Evolutionary conservation across 2,797 vertebrate species (phyloP).

Genomic region (Alcedo quadribrachys): DNA sequence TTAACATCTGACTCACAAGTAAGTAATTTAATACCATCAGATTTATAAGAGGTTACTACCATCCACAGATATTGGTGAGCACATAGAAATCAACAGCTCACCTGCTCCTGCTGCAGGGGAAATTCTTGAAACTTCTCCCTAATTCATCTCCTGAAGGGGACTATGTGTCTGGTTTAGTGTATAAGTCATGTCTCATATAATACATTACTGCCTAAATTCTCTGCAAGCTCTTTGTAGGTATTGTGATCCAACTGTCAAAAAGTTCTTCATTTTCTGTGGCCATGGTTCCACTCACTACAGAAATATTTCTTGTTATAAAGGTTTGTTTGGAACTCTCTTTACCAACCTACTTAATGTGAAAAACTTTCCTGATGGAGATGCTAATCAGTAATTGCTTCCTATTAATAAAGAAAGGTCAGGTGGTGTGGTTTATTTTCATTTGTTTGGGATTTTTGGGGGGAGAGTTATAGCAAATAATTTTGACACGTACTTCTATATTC

Average conservation of each 20-base stretch:
- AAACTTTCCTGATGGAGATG: background rate
- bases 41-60: background rate
- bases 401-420: background rate
- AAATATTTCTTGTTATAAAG: constrained; percentile 13
- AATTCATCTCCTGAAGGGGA: background rate
- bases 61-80: background rate
- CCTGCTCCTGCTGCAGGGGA: background rate
- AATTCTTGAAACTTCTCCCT: background rate
- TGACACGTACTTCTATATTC: background rate
- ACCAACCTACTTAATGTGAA: background rate
- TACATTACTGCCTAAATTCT: background rate
- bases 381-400: constrained; percentile 9
- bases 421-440: background rate
- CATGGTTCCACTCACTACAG: background rate
- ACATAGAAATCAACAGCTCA: background rate
- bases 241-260: background rate
- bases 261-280: background rate
- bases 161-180: background rate
- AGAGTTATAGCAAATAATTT: background rate
- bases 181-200: background rate
- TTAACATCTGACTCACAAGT: background rate
- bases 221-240: background rate
- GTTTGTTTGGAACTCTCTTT: constrained; percentile 3
- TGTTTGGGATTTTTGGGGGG: no score
- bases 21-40: background rate